Percentiles rank a stretch among this genome's conserved stretches.
phyloP scores from a whole-genome alignment of 2,888 invertebrate genomes.

The Melieria crassipennis region DNA sequence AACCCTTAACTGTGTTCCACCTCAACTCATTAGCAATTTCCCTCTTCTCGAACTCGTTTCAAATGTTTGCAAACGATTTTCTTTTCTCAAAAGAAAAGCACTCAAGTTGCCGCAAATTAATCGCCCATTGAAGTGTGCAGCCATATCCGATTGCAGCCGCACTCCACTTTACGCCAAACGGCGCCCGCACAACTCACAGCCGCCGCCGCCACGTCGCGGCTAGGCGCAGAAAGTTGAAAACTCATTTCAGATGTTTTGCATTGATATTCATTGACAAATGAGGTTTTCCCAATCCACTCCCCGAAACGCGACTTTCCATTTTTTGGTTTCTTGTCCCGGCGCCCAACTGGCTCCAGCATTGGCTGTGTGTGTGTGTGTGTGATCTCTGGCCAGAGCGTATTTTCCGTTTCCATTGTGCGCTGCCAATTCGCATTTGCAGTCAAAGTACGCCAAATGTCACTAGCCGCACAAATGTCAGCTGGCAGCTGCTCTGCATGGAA shows the following conservation, averaged over 20 bases:
- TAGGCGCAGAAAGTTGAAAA: slow-evolving; percentile 28
- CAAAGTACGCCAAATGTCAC: slow-evolving; percentile 14
- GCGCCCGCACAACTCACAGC: neutral
- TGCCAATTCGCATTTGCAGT: no score
- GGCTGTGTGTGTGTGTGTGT: neutral
- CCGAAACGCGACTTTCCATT: slow-evolving; percentile 29
- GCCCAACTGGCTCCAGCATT: neutral
- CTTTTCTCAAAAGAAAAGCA: no score
- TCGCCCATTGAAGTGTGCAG: slow-evolving; percentile 15
- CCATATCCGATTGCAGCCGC: slow-evolving; percentile 8
- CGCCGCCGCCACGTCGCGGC: neutral
- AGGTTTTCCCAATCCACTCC: slow-evolving; percentile 59
- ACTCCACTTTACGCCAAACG: neutral
- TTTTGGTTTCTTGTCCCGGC: slow-evolving; percentile 15
- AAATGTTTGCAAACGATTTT: no score
- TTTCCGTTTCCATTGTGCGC: no score
- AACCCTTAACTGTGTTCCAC: no score
- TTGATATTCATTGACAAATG: slow-evolving; percentile 62
- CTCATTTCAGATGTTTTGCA: slow-evolving; percentile 52
- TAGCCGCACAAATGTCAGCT: slow-evolving; percentile 22
- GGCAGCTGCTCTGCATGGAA: no score
- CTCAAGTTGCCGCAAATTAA: neutral
- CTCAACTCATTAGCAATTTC: no score
- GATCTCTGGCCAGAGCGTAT: no score
- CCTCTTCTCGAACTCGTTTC: no score